Conservation (phyloP, 2,888 invertebrate species). For the Argyresthia goedartella region DNA sequence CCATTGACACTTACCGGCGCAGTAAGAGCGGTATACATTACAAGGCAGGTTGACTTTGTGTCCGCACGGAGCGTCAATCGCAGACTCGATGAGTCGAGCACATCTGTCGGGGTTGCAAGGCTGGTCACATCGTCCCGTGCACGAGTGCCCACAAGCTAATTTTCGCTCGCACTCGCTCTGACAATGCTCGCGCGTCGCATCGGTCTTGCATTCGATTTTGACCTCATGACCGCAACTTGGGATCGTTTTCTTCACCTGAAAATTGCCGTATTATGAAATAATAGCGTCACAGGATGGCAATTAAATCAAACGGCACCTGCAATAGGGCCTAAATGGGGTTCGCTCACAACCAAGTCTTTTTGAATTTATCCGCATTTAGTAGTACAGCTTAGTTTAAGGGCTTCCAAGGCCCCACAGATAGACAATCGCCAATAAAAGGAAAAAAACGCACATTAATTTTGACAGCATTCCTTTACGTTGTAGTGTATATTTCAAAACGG, state of each 20-base stretch:
- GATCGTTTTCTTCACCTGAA: slow-evolving; percentile 51
- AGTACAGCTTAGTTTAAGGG: too few relatives aligned
- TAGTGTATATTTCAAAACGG: too few relatives aligned
- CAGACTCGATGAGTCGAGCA: slow-evolving; percentile 22
- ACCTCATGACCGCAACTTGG: slow-evolving; percentile 50
- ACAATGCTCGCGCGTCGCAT: slow-evolving; percentile 35
- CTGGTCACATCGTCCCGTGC: slow-evolving; percentile 40
- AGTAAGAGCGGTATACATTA: slow-evolving; percentile 16
- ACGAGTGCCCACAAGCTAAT: slow-evolving; percentile 63
- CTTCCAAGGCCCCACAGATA: too few relatives aligned
- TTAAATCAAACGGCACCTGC: too few relatives aligned
- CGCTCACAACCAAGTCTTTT: too few relatives aligned
- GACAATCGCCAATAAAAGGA: too few relatives aligned
- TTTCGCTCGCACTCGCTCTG: slow-evolving; percentile 45
- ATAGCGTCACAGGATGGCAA: too few relatives aligned
- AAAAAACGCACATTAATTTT: too few relatives aligned
- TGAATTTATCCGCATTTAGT: too few relatives aligned
- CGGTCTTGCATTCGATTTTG: slow-evolving; percentile 39
- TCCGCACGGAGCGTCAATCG: slow-evolving; percentile 51
- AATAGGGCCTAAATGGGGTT: too few relatives aligned
- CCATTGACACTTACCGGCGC: slow-evolving; percentile 4
- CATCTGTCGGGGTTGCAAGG: slow-evolving; percentile 40
- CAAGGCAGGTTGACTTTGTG: slow-evolving; percentile 59
- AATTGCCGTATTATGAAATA: background rate
- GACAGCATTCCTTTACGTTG: too few relatives aligned